Base-by-base conservation (phyloP, 2,888 invertebrate genomes). In the Hecatera dysodea region DNA sequence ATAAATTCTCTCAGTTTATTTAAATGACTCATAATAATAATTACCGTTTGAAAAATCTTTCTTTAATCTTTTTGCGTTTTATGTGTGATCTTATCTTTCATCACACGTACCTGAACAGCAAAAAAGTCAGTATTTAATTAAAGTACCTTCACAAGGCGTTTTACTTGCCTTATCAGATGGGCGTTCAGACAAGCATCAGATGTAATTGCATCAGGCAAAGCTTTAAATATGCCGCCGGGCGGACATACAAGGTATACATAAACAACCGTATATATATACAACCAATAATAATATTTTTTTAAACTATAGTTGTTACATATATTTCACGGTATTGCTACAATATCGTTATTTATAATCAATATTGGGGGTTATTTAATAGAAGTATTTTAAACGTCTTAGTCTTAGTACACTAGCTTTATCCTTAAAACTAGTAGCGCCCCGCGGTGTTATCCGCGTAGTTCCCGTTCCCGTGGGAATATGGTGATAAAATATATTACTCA, bases 101-200 rank as follows among this genome's bases (percentile, higher is more conserved):
- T 84, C 82, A 80, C 81, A 83, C 85, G 85, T 86, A 72, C 52
- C 77, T 85, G 88, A 87, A 83, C 81, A 88, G 89, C 84, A 87
- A 90, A 91, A 91, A 90, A 91, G 87, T 88, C 87, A 79, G 90
- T 89, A 90, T 95, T 94, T 93, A 93, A 94, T 94, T 94, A 93
- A 94, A 92, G 89, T 89, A 90, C 90, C 89, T 90, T 87, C 88
- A 90, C 87, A 89, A 88, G 89, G 88, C 86, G 83, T 92, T 94
- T 93, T 90, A 87, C 82, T 91, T 87, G 84, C 83, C 89, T 93
- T 95, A 95, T 95, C 95, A 93, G 94, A 94, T 94, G 89, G 86
- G 89, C 88, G 87, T 86, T 88, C 88, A 88, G 92, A 92, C 92
- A 92, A 93, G 90, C 89, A 92, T 93, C 91, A 88, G 89, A 91